Percentiles rank a stretch among this genome's conserved stretches.
Evolutionary conservation across 2,113 vertebrate species (phyloP).

Genomic region (Thamnophis sirtalis): DNA sequence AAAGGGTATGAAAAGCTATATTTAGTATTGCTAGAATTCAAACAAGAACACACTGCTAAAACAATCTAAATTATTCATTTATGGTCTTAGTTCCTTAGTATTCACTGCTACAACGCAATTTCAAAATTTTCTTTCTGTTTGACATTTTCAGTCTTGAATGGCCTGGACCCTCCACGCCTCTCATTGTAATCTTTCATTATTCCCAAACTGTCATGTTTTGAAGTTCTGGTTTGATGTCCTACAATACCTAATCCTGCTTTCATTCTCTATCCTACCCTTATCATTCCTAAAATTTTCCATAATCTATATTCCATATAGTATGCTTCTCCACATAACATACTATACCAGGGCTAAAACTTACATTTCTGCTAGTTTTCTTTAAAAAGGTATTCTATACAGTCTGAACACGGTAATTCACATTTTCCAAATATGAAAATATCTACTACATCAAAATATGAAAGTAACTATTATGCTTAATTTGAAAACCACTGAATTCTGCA

Average conservation of each 20-base stretch:
- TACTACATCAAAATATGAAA: neutral
- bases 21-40: conserved; percentile 52
- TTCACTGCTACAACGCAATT: neutral
- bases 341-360: neutral
- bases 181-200: neutral
- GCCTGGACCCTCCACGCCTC: neutral
- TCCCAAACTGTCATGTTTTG: neutral
- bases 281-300: neutral
- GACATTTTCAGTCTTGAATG: neutral
- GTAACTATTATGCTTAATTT: neutral
- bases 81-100: neutral
- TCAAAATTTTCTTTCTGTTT: neutral
- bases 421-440: neutral
- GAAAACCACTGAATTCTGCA: neutral
- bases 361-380: neutral
- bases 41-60: conserved; percentile 32
- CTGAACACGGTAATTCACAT: neutral
- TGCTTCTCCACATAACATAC: neutral
- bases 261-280: neutral
- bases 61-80: conserved; percentile 36
- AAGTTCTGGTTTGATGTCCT: neutral
- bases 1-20: conserved; percentile 28
- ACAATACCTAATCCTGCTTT: neutral
- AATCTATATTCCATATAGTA: neutral
- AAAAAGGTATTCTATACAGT: neutral